A percentile compares a stretch with the other conserved stretches of the same genome.
phyloP scores from a whole-genome alignment of 2,888 invertebrate genomes.

The Amphipoea lucens region DNA sequence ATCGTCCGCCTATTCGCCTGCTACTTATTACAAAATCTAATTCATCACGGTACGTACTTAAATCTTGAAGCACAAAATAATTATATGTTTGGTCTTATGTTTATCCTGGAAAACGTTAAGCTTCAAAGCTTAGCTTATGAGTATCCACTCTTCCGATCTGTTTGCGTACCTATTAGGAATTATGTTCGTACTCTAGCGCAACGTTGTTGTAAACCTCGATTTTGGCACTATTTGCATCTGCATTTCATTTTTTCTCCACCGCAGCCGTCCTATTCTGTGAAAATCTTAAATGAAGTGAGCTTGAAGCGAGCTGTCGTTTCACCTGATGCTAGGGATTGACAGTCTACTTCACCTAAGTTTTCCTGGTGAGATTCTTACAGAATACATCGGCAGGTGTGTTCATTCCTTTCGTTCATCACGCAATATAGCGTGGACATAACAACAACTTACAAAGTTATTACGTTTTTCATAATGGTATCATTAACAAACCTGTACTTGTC shows the following conservation, averaged over 20 bases:
- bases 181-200: background rate
- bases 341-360: background rate
- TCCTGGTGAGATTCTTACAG: background rate
- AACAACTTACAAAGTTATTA: background rate
- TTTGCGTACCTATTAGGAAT: background rate
- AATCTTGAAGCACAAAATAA: background rate
- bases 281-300: too few species aligned
- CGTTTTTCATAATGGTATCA: constrained; percentile 33
- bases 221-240: background rate
- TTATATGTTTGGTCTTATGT: background rate
- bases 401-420: background rate
- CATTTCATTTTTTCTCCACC: background rate
- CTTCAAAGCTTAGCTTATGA: background rate
- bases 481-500: constrained; percentile 20
- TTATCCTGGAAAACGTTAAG: background rate
- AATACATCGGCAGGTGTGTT: background rate
- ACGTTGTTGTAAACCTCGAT: background rate
- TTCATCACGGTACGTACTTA: background rate
- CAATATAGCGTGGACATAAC: constrained; percentile 25
- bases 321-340: background rate
- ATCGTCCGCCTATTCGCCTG: background rate
- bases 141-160: background rate
- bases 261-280: background rate
- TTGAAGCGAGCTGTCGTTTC: too few species aligned
- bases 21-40: background rate